phyloP scores from a whole-genome alignment of 23 tunicate species.

The Ascidia mentula region DNA sequence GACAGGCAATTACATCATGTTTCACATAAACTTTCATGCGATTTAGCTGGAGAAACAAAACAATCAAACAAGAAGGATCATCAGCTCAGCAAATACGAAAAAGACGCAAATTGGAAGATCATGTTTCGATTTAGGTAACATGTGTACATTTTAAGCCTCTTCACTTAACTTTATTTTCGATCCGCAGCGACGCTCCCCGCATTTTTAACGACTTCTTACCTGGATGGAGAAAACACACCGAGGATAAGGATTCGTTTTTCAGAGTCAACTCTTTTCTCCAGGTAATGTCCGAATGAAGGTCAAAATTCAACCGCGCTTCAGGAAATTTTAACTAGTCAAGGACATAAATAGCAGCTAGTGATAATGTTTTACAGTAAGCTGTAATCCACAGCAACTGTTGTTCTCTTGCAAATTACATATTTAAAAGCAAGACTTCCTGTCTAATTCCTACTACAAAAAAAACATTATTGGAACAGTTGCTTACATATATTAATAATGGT shows the following conservation, averaged over 20 bases:
- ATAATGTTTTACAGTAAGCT: too few relatives aligned
- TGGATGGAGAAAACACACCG: background rate
- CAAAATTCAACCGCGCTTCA: background rate
- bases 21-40: background rate
- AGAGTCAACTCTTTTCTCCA: background rate
- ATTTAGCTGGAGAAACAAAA: background rate
- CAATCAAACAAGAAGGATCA: background rate
- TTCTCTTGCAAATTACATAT: too few relatives aligned
- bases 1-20: background rate
- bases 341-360: too few relatives aligned
- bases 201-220: background rate
- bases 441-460: too few relatives aligned
- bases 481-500: too few relatives aligned
- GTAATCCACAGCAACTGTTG: too few relatives aligned
- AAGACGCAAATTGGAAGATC: background rate
- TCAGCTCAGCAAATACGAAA: background rate
- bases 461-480: too few relatives aligned
- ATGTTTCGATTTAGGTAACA: background rate
- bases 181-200: background rate
- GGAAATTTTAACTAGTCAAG: background rate
- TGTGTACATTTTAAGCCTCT: background rate
- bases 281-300: background rate
- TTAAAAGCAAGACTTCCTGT: too few relatives aligned
- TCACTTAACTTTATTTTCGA: background rate
- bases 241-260: background rate